Evolutionary conservation across 2,888 invertebrate genomes (phyloP).

Genomic region (Schrankia costaestrigalis): DNA sequence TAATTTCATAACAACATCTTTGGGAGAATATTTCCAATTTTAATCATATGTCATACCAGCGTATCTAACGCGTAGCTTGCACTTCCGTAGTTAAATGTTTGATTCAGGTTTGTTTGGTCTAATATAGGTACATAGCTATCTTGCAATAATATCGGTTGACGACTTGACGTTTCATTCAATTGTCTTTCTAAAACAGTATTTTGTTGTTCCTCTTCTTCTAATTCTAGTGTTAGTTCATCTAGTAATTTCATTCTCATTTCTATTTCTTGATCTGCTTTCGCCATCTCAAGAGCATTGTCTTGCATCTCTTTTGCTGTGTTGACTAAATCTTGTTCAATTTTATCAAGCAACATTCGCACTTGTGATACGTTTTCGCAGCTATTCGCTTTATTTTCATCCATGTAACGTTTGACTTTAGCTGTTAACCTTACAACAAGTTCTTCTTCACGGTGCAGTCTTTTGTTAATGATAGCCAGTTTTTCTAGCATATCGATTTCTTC

Average conservation of each 20-base stretch:
- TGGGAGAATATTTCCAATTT: slow-evolving; percentile 31
- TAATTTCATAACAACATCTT: slow-evolving; percentile 38
- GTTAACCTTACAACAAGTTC: slow-evolving; percentile 85
- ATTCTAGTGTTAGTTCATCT: slow-evolving; percentile 75
- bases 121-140: slow-evolving; percentile 72
- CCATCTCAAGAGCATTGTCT: slow-evolving; percentile 71
- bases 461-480: slow-evolving; percentile 86
- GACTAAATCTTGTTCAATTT: slow-evolving; percentile 76
- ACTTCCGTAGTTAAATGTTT: slow-evolving; percentile 32
- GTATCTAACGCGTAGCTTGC: slow-evolving; percentile 68
- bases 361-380: slow-evolving; percentile 74
- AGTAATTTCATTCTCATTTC: slow-evolving; percentile 76
- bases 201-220: slow-evolving; percentile 75
- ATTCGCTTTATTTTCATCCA: slow-evolving; percentile 74
- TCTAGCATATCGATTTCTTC: slow-evolving; percentile 87
- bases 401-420: slow-evolving; percentile 82
- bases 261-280: slow-evolving; percentile 74
- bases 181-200: slow-evolving; percentile 72
- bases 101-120: slow-evolving; percentile 50
- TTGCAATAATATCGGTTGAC: slow-evolving; percentile 69
- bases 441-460: slow-evolving; percentile 86
- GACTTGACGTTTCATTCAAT: slow-evolving; percentile 66
- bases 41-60: slow-evolving; percentile 66
- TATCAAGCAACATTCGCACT: slow-evolving; percentile 70
- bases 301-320: slow-evolving; percentile 77